These are phyloP conservation scores for Drosophila pullipes DNA, from an alignment of 2,888 invertebrate genomes.

Conservation along the genomic window DNA sequence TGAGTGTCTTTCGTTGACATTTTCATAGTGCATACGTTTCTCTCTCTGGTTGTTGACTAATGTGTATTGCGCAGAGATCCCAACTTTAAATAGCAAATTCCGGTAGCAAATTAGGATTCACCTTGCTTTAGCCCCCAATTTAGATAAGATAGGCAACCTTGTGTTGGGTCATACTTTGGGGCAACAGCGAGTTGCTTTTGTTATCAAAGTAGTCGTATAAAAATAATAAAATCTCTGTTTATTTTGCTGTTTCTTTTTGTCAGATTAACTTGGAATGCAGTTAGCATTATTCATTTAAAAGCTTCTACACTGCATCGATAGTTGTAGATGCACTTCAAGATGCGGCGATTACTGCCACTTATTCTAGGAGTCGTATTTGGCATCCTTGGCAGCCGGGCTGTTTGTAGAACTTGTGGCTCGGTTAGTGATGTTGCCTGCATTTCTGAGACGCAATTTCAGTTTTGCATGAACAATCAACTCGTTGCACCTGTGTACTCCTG, in stretches of 20 bases:
- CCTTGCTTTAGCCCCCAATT: conserved; percentile 57
- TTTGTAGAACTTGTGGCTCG: conserved; percentile 59
- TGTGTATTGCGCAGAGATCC: not conserved
- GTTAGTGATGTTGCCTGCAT: conserved; percentile 60
- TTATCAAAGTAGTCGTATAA: conserved; percentile 13
- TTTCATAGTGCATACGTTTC: not conserved
- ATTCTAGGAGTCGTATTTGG: not conserved
- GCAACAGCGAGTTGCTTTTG: conserved; percentile 4
- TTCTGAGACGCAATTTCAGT: conserved; percentile 63
- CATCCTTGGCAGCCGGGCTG: conserved; percentile 18
- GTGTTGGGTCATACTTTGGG: conserved; percentile 41
- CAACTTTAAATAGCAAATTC: conserved; percentile 59
- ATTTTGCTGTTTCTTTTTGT: conserved; percentile 1
- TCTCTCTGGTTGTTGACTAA: conserved; percentile 5
- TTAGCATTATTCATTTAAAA: conserved; percentile 2
- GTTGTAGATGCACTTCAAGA: conserved; percentile 39
- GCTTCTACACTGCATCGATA: not conserved
- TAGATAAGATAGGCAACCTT: conserved; percentile 53
- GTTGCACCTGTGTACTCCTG: conserved; percentile 50
- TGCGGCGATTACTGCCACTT: conserved; percentile 34
- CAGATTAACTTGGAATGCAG: conserved; percentile 16
- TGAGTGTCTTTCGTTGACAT: conserved; percentile 26
- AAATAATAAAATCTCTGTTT: not conserved
- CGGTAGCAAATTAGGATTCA: conserved; percentile 27
- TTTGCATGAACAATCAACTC: conserved; percentile 50